phyloP scores from a whole-genome alignment of 92 coral and sea anemone species.

The Diadumene lineata region DNA sequence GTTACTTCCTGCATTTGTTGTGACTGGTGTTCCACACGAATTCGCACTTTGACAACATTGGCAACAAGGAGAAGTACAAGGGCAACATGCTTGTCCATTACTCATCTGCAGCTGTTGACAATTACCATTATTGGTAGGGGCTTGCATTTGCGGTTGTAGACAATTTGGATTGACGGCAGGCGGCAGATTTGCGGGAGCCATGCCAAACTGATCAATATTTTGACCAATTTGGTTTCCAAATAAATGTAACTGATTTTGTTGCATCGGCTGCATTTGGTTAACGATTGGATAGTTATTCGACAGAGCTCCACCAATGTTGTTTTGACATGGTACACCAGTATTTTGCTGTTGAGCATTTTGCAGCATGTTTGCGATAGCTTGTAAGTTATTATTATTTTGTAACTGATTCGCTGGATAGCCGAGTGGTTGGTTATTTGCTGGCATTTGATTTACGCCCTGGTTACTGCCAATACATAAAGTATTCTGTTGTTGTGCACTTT shows the following conservation, averaged over 20 bases:
- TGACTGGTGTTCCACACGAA: neutral
- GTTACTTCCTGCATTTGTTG: neutral
- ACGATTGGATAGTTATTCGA: neutral
- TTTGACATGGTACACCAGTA: neutral
- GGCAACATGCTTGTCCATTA: neutral
- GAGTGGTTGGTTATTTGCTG: neutral
- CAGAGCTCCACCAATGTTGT: no score
- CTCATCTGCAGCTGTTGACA: neutral
- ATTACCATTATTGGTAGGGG: no score
- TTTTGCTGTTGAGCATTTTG: neutral
- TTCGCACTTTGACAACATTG: neutral
- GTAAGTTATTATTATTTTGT: neutral
- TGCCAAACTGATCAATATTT: neutral
- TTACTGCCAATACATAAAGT: no score
- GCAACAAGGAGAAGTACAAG: neutral
- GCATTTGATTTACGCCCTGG: neutral
- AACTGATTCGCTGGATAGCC: neutral
- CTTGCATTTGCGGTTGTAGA: neutral
- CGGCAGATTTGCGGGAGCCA: neutral
- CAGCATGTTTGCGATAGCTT: neutral
- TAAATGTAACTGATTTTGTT: neutral
- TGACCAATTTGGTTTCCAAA: neutral
- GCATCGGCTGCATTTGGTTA: neutral
- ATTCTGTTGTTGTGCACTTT: no score
- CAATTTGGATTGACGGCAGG: neutral